Percentiles rank a stretch among this genome's conserved stretches.
Conservation (phyloP, 1,140 invertebrate species). For the Marisa cornuarietis region DNA sequence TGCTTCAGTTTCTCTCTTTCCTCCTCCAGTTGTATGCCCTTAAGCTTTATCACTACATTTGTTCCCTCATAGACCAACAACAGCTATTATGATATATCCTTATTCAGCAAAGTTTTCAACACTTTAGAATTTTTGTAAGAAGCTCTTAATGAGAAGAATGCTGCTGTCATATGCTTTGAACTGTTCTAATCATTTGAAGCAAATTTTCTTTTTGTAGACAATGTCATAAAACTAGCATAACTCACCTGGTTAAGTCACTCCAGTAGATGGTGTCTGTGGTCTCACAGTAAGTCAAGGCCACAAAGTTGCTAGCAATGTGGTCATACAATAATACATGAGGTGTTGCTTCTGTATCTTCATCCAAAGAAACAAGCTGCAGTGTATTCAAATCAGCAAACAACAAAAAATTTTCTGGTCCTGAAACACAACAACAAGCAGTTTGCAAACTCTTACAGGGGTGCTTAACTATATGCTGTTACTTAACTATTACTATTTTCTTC, state of each 20-base stretch:
- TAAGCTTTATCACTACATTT: too few species aligned
- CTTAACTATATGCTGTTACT: too few species aligned
- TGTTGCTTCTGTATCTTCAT: slow-evolving; percentile 28
- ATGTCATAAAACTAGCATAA: too few species aligned
- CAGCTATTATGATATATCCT: too few species aligned
- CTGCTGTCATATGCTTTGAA: not conserved
- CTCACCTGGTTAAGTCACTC: slow-evolving; percentile 43
- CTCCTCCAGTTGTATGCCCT: not conserved
- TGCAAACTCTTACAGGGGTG: not conserved
- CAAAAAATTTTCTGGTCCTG: slow-evolving; percentile 47
- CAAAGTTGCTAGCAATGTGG: slow-evolving; percentile 38
- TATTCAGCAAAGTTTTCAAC: too few species aligned
- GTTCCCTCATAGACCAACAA: too few species aligned
- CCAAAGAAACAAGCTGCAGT: slow-evolving; percentile 44
- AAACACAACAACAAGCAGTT: slow-evolving; percentile 9
- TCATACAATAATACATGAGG: slow-evolving; percentile 38
- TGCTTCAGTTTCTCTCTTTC: not conserved
- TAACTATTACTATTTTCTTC: not conserved
- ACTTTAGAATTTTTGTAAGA: too few species aligned
- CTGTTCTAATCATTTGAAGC: too few species aligned
- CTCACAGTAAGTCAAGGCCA: slow-evolving; percentile 38
- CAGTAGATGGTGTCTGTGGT: slow-evolving; percentile 42
- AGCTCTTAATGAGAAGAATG: too few species aligned
- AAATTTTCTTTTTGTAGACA: too few species aligned
- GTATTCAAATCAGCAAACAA: slow-evolving; percentile 49